These are phyloP conservation scores for Calameuta pallipes DNA, from an alignment of 2,888 invertebrate species.

Conservation along the genomic window DNA sequence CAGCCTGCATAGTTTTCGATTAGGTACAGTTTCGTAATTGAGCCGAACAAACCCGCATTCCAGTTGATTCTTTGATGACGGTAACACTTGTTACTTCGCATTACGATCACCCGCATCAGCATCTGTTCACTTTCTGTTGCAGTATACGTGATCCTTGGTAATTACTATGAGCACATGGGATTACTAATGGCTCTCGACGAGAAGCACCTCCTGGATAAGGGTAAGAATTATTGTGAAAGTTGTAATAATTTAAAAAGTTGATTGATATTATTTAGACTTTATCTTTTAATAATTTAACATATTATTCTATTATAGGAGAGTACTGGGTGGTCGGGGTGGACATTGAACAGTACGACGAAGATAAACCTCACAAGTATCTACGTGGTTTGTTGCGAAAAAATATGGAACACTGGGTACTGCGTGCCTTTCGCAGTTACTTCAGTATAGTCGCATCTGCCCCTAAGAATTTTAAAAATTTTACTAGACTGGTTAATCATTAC, in stretches of 20 bases:
- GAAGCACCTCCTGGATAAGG: conserved; percentile 82
- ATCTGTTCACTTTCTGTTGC: conserved; percentile 55
- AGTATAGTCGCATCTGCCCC: conserved; percentile 84
- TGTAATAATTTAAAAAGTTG: neutral
- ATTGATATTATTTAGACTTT: neutral
- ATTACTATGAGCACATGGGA: conserved; percentile 91
- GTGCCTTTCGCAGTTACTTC: conserved; percentile 84
- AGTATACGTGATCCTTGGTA: conserved; percentile 93
- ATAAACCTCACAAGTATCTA: conserved; percentile 83
- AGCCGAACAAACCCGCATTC: neutral
- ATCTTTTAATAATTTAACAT: neutral
- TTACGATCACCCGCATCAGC: neutral
- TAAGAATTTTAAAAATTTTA: conserved; percentile 79
- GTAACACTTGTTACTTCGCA: neutral
- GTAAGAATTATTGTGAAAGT: conserved; percentile 64
- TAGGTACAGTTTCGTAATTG: neutral
- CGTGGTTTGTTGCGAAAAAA: conserved; percentile 75
- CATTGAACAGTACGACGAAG: conserved; percentile 85
- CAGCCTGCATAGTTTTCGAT: neutral
- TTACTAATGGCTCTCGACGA: conserved; percentile 89
- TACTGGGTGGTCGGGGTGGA: conserved; percentile 95
- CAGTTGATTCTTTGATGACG: neutral
- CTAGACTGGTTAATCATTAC: conserved; percentile 82
- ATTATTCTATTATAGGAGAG: conserved; percentile 71
- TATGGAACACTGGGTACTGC: conserved; percentile 71